These are phyloP conservation scores for Danionella dracula DNA, from an alignment of 2,797 vertebrate species.

Conservation along the genomic window DNA sequence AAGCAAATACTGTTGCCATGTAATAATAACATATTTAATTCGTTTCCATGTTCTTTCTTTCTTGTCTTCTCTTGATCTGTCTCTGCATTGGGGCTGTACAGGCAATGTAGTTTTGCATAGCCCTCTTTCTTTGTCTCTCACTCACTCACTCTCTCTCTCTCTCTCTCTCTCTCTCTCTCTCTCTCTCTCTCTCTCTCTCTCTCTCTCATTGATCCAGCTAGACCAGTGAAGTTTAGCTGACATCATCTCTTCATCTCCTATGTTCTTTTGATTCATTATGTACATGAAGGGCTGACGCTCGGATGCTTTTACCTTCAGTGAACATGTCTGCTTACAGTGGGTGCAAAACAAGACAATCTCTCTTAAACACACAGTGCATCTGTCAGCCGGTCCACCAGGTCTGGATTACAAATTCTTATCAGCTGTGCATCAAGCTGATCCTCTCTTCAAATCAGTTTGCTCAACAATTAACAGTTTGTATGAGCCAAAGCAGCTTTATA, in stretches of 20 bases:
- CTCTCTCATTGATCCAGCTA: slow-evolving; percentile 61
- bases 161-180: slow-evolving; percentile 48
- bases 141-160: neutral
- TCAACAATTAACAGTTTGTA: too few species aligned
- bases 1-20: too few species aligned
- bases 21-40: too few species aligned
- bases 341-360: slow-evolving; percentile 43
- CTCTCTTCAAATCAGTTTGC: slow-evolving; percentile 14
- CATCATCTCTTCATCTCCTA: slow-evolving; percentile 60
- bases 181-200: slow-evolving; percentile 46
- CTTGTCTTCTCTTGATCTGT: too few species aligned
- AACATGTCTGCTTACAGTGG: slow-evolving; percentile 45
- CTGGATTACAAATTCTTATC: slow-evolving; percentile 28
- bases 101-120: too few species aligned
- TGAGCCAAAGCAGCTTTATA: too few species aligned
- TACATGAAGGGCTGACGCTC: slow-evolving; percentile 43
- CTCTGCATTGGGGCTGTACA: too few species aligned
- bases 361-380: slow-evolving; percentile 38
- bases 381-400: slow-evolving; percentile 28
- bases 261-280: slow-evolving; percentile 58
- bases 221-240: slow-evolving; percentile 62
- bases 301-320: slow-evolving; percentile 39
- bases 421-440: slow-evolving; percentile 24
- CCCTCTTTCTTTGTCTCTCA: neutral
- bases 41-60: too few species aligned